A percentile compares a stretch with the other conserved stretches of the same genome.
phyloP scores from a whole-genome alignment of 2,113 vertebrate species.

The Notothenia rossii region DNA sequence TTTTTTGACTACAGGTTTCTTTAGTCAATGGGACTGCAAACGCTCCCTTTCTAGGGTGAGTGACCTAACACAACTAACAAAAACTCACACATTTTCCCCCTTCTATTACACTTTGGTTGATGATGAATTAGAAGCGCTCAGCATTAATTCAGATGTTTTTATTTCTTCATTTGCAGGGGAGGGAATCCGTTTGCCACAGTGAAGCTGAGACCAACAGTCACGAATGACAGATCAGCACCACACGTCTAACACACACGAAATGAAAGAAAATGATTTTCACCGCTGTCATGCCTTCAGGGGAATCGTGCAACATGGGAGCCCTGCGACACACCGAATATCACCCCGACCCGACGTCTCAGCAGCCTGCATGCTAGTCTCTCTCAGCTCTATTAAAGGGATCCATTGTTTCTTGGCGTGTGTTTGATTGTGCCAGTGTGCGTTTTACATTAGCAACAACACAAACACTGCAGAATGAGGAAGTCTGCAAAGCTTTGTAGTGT shows the following conservation, averaged over 20 bases:
- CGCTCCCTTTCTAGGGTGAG: slow-evolving; percentile 93
- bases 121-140: neutral
- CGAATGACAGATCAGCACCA: slow-evolving; percentile 95
- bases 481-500: neutral
- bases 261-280: slow-evolving; percentile 23
- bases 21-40: slow-evolving; percentile 89
- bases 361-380: slow-evolving; percentile 51
- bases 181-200: slow-evolving; percentile 96
- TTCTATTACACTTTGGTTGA: neutral
- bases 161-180: slow-evolving; percentile 82
- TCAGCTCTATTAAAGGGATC: slow-evolving; percentile 27
- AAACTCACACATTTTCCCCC: slow-evolving; percentile 2
- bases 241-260: slow-evolving; percentile 77
- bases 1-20: slow-evolving; percentile 85
- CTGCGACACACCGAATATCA: slow-evolving; percentile 21
- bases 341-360: slow-evolving; percentile 51
- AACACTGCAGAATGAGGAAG: neutral
- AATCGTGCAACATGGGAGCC: slow-evolving; percentile 19
- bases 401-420: slow-evolving; percentile 18
- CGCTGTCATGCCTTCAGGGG: slow-evolving; percentile 53
- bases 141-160: neutral
- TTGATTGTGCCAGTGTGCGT: slow-evolving; percentile 25
- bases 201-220: slow-evolving; percentile 93
- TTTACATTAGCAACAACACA: slow-evolving; percentile 10
- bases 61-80: slow-evolving; percentile 38